These are phyloP conservation scores for Phenacoccus solenopsis DNA, from an alignment of 1,140 invertebrate species.

Conservation along the genomic window DNA sequence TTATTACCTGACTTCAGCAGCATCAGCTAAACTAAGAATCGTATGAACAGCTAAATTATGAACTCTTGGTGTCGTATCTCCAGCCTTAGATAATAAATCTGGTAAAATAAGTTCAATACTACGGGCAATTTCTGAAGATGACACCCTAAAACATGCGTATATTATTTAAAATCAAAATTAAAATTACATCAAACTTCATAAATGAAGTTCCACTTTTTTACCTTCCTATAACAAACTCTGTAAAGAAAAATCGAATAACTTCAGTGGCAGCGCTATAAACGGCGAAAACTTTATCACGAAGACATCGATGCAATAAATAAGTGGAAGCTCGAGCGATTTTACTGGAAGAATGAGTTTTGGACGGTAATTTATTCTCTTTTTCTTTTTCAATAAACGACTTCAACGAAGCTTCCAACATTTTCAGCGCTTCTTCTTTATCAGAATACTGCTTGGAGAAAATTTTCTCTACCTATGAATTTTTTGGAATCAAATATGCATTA, in stretches of 20 bases:
- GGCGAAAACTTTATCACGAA: slow-evolving; percentile 72
- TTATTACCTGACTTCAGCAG: slow-evolving; percentile 55
- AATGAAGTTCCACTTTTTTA: slow-evolving; percentile 29
- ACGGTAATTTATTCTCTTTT: slow-evolving; percentile 29
- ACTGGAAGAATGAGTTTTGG: slow-evolving; percentile 39
- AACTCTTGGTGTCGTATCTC: slow-evolving; percentile 72
- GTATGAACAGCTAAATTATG: slow-evolving; percentile 82
- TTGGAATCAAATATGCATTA: slow-evolving; percentile 7
- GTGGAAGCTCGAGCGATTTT: slow-evolving; percentile 66
- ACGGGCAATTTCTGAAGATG: slow-evolving; percentile 57
- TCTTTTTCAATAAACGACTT: slow-evolving; percentile 32
- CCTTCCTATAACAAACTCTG: slow-evolving; percentile 63
- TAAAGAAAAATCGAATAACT: slow-evolving; percentile 60
- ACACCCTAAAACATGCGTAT: slow-evolving; percentile 44
- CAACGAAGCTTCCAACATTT: slow-evolving; percentile 58
- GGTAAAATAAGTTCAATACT: slow-evolving; percentile 72
- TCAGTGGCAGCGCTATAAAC: slow-evolving; percentile 69
- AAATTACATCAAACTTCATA: not conserved
- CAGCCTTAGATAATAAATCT: slow-evolving; percentile 71
- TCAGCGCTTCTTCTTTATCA: slow-evolving; percentile 79
- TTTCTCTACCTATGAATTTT: slow-evolving; percentile 60
- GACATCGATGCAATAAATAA: slow-evolving; percentile 56
- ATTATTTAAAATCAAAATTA: slow-evolving; percentile 13
- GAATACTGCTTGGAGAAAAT: slow-evolving; percentile 87
- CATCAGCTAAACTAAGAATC: slow-evolving; percentile 69